Conservation (phyloP, 2,797 vertebrate species). For the Muscicapa striata region DNA sequence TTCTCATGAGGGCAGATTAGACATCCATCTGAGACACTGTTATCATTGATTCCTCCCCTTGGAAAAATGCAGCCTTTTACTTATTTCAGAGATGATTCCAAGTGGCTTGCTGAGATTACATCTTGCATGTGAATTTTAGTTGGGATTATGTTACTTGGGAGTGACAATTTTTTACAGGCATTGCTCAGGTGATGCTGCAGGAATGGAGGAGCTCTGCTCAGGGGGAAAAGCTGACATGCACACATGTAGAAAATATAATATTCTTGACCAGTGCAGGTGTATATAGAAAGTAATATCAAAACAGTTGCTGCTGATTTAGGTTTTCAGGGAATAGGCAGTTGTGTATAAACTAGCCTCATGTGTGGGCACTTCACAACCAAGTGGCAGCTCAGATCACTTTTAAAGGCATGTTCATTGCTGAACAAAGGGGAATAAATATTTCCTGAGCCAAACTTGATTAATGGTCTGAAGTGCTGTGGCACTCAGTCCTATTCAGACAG, state of each 20-base stretch:
- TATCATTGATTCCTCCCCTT: slow-evolving; percentile 73
- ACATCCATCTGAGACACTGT: slow-evolving; percentile 70
- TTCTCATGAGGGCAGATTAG: slow-evolving; percentile 72
- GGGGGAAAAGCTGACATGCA: slow-evolving; percentile 18
- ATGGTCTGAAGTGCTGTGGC: not conserved
- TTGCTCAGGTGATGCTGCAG: slow-evolving; percentile 50
- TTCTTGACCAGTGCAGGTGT: not conserved
- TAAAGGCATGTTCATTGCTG: not conserved
- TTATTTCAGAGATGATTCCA: slow-evolving; percentile 72
- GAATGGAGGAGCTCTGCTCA: slow-evolving; percentile 31
- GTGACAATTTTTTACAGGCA: slow-evolving; percentile 68
- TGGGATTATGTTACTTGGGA: slow-evolving; percentile 65
- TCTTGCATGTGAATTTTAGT: slow-evolving; percentile 73
- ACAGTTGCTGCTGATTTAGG: not conserved
- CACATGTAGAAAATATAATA: not conserved
- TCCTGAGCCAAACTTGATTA: not conserved
- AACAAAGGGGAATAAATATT: not conserved
- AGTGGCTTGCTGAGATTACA: slow-evolving; percentile 77
- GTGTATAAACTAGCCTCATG: not conserved
- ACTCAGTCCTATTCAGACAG: not conserved
- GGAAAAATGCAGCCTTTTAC: slow-evolving; percentile 76
- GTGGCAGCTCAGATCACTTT: not conserved
- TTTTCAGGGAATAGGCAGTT: not conserved
- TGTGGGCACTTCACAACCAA: not conserved
- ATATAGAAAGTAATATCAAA: not conserved